These are phyloP conservation scores for Moxostoma hubbsi DNA, from an alignment of 2,797 vertebrate genomes.

Conservation along the genomic window DNA sequence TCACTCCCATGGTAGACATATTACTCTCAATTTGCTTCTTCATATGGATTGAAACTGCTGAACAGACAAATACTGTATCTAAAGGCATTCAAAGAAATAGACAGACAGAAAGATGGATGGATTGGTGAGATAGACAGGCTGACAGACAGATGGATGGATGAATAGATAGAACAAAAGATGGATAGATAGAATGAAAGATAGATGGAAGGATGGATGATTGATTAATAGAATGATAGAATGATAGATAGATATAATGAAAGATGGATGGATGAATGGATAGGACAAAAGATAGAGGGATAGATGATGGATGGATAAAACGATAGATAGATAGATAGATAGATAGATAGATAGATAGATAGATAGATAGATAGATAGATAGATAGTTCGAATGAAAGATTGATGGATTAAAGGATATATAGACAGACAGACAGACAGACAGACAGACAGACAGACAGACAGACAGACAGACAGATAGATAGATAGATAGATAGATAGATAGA, in stretches of 20 bases:
- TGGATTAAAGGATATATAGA: neutral
- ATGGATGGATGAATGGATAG: neutral
- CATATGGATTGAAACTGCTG: neutral
- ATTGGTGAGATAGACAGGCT: no score
- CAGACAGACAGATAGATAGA: no score
- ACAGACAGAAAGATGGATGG: neutral
- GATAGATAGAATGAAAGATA: neutral
- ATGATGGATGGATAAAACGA: neutral
- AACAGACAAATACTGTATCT: neutral
- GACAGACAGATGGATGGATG: neutral
- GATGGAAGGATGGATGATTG: neutral
- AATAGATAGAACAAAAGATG: neutral
- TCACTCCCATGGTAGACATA: neutral
- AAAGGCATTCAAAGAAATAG: neutral
- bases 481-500: no score
- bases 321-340: no score
- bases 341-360: neutral
- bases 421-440: neutral
- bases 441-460: no score
- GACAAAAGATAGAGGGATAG: no score
- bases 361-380: neutral
- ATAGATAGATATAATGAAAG: no score
- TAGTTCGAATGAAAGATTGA: no score
- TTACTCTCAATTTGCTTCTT: neutral
- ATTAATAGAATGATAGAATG: neutral